These are phyloP conservation scores for Phragmatobia fuliginosa DNA, from an alignment of 2,888 invertebrate genomes.

Conservation along the genomic window DNA sequence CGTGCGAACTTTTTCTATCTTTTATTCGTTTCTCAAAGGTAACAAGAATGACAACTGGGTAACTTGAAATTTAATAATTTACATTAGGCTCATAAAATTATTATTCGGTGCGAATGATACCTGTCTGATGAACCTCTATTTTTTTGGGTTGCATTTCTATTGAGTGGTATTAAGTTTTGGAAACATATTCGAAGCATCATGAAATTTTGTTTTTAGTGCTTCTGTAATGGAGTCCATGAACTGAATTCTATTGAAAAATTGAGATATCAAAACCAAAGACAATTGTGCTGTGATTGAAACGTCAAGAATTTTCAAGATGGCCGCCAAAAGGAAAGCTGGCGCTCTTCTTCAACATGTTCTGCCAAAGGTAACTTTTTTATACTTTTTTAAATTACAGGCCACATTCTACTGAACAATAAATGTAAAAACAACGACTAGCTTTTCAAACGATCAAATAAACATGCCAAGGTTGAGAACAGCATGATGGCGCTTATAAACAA, in stretches of 20 bases:
- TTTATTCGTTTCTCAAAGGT: slow-evolving; percentile 20
- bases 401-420: slow-evolving; percentile 21
- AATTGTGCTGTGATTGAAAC: slow-evolving; percentile 73
- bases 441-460: slow-evolving; percentile 59
- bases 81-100: background rate
- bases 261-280: slow-evolving; percentile 71
- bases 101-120: background rate
- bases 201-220: slow-evolving; percentile 40
- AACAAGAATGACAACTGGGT: slow-evolving; percentile 34
- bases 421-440: slow-evolving; percentile 31
- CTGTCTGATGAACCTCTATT: too few relatives aligned
- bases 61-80: slow-evolving; percentile 12
- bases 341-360: slow-evolving; percentile 90
- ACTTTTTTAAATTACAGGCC: slow-evolving; percentile 12
- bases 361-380: slow-evolving; percentile 81
- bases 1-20: slow-evolving; percentile 27
- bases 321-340: slow-evolving; percentile 91
- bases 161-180: background rate
- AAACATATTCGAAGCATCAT: slow-evolving; percentile 33
- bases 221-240: slow-evolving; percentile 71
- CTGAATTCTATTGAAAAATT: slow-evolving; percentile 59
- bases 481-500: slow-evolving; percentile 69
- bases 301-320: slow-evolving; percentile 84
- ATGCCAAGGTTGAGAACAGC: slow-evolving; percentile 70
- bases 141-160: background rate